phyloP scores from a whole-genome alignment of 1,140 invertebrate species.

The Periplaneta americana region DNA sequence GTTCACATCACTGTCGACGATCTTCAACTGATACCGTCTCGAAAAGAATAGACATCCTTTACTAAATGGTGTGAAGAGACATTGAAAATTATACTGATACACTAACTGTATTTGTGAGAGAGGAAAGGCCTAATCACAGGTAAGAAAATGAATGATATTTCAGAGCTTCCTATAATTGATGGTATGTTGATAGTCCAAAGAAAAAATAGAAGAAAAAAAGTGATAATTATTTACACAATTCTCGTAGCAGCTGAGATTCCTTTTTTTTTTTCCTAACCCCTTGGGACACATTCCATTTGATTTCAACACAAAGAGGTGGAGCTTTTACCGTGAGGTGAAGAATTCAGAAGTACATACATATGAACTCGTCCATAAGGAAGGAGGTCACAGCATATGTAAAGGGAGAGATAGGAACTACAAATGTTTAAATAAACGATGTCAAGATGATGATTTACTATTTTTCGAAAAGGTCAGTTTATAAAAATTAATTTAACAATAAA shows the following conservation, averaged over 20 bases:
- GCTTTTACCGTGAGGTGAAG: too few relatives aligned
- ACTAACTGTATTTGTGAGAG: neutral
- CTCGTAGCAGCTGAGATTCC: neutral
- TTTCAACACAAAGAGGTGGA: too few relatives aligned
- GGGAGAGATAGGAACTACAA: too few relatives aligned
- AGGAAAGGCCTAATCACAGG: neutral
- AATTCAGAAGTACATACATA: too few relatives aligned
- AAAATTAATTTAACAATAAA: too few relatives aligned
- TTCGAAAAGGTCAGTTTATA: too few relatives aligned
- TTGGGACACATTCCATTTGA: neutral
- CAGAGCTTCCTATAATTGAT: neutral
- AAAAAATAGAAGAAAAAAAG: too few relatives aligned
- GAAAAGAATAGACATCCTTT: neutral
- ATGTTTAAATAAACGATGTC: too few relatives aligned
- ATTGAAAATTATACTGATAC: neutral
- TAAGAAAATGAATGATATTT: neutral
- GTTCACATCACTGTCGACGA: neutral
- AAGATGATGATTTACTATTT: too few relatives aligned
- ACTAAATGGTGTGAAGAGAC: neutral
- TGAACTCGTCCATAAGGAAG: too few relatives aligned
- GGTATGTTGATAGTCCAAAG: neutral
- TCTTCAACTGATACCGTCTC: neutral
- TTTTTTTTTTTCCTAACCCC: neutral
- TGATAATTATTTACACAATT: neutral
- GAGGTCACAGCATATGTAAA: too few relatives aligned